Evolutionary conservation across 2,797 vertebrate species (phyloP).

Genomic region (Lemur catta): DNA sequence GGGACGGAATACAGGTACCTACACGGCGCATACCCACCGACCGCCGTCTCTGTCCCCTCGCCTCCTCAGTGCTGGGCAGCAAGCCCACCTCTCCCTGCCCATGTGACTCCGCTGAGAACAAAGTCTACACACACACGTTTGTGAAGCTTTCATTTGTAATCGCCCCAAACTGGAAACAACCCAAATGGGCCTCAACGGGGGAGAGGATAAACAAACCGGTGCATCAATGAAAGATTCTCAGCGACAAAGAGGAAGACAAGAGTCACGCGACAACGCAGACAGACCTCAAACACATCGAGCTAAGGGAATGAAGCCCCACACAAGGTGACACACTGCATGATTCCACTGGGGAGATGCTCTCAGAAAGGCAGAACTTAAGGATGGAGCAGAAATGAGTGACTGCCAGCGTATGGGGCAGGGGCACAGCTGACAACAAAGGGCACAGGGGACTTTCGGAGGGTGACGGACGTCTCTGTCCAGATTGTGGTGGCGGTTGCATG

Average conservation of each 20-base stretch:
- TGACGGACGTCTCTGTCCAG: background rate
- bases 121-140: background rate
- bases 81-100: background rate
- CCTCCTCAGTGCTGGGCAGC: background rate
- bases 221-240: accelerated
- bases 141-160: background rate
- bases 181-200: accelerated
- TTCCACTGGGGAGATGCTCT: accelerated
- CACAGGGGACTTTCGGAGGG: background rate
- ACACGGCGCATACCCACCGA: accelerated
- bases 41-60: accelerated
- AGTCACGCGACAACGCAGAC: accelerated
- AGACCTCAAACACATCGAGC: accelerated
- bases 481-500: background rate
- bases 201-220: no score
- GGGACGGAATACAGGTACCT: background rate
- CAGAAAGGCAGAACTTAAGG: background rate
- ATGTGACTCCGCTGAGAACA: background rate
- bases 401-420: background rate
- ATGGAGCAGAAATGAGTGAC: background rate
- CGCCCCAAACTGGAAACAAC: background rate
- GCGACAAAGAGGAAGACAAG: background rate
- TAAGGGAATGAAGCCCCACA: background rate
- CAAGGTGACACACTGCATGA: background rate
- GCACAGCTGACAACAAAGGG: background rate